Evolutionary conservation across 1,140 invertebrate species (phyloP).

Genomic region (Macrobrachium nipponense): DNA sequence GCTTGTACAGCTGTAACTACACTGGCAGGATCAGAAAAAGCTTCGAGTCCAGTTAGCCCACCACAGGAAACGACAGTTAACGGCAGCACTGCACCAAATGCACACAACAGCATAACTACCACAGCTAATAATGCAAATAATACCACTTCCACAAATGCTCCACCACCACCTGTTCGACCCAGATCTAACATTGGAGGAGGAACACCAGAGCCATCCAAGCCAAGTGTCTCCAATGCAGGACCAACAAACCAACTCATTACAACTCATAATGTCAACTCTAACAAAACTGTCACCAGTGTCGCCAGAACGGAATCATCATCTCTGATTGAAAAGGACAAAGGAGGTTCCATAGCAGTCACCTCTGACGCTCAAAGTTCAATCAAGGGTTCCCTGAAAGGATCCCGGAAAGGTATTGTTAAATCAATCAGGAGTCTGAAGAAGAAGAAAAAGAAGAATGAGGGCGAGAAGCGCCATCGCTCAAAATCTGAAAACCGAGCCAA

Average conservation of each 20-base stretch:
- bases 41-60: slow-evolving; percentile 40
- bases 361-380: slow-evolving; percentile 60
- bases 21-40: slow-evolving; percentile 42
- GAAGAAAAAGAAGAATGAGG: slow-evolving; percentile 73
- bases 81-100: slow-evolving; percentile 11
- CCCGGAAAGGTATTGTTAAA: slow-evolving; percentile 62
- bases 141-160: slow-evolving; percentile 16
- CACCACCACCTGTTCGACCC: slow-evolving; percentile 30
- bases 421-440: slow-evolving; percentile 64
- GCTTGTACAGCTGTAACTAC: slow-evolving; percentile 63
- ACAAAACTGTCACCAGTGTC: slow-evolving; percentile 63
- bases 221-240: slow-evolving; percentile 16
- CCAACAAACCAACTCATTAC: slow-evolving; percentile 62
- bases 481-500: slow-evolving; percentile 97
- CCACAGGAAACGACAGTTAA: slow-evolving; percentile 18
- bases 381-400: slow-evolving; percentile 60
- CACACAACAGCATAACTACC: slow-evolving; percentile 32
- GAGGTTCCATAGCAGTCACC: slow-evolving; percentile 32
- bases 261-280: slow-evolving; percentile 64
- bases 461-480: slow-evolving; percentile 71
- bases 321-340: slow-evolving; percentile 57
- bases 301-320: slow-evolving; percentile 62
- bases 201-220: slow-evolving; percentile 11
- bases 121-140: slow-evolving; percentile 40
- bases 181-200: slow-evolving; percentile 18